Conservation (phyloP, 1,140 invertebrate species). For the Temnothorax curvispinosus region DNA sequence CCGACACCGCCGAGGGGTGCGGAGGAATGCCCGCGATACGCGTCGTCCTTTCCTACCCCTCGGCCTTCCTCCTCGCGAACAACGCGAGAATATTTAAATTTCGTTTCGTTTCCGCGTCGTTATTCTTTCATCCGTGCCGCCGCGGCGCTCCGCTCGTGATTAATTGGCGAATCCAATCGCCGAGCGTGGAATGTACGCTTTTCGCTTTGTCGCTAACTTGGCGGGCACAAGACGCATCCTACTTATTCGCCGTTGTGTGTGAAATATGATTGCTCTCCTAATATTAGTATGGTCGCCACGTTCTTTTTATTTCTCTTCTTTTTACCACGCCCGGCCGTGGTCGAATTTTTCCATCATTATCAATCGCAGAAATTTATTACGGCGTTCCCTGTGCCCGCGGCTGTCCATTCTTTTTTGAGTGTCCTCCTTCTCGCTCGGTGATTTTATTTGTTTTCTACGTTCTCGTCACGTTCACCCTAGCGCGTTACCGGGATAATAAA, state of each 20-base stretch:
- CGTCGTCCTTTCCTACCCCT: conserved; percentile 41
- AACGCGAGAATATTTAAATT: conserved; percentile 79
- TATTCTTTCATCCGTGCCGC: conserved; percentile 78
- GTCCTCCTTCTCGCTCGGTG: conserved; percentile 34
- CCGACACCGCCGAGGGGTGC: conserved; percentile 39
- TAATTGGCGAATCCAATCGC: conserved; percentile 76
- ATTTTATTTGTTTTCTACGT: conserved; percentile 54
- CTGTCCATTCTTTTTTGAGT: conserved; percentile 13
- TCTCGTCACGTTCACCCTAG: conserved; percentile 57
- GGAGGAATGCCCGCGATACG: conserved; percentile 72
- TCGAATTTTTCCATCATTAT: conserved; percentile 31
- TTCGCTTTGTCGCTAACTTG: conserved; percentile 51
- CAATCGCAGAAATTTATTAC: conserved; percentile 53
- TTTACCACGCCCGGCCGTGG: too few species aligned
- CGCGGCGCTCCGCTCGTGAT: conserved; percentile 64
- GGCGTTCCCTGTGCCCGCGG: not conserved
- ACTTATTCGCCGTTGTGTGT: conserved; percentile 14
- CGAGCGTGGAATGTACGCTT: conserved; percentile 56
- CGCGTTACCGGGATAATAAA: conserved; percentile 57
- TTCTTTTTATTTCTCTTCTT: not conserved
- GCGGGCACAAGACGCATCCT: conserved; percentile 26
- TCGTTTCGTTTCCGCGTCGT: conserved; percentile 79
- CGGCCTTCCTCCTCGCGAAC: conserved; percentile 48
- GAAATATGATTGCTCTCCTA: conserved; percentile 38
- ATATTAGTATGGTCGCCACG: not conserved